Conservation (phyloP, 2,888 invertebrate species). For the Hemicrepidius hirtus region DNA sequence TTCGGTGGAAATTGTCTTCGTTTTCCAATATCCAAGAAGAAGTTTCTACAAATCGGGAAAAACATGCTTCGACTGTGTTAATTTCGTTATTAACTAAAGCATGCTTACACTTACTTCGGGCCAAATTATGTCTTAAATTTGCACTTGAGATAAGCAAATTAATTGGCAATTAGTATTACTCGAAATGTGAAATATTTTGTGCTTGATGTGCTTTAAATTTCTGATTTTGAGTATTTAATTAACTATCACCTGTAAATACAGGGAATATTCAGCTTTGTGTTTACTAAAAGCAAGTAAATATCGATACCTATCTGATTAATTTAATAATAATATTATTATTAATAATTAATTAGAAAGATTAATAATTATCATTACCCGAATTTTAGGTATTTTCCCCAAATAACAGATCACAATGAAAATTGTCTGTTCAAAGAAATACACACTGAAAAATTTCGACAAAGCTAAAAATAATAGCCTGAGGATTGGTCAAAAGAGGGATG, state of each 20-base stretch:
- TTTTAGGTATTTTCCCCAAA: too few relatives aligned
- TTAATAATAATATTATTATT: conserved; percentile 18
- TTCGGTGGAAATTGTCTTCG: conserved; percentile 47
- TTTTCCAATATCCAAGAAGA: conserved; percentile 29
- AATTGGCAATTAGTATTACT: conserved; percentile 61
- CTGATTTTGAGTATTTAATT: conserved; percentile 61
- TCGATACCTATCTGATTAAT: conserved; percentile 12
- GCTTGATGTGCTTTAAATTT: conserved; percentile 62
- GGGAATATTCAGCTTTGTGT: conserved; percentile 30
- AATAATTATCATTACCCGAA: too few relatives aligned
- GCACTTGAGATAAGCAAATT: conserved; percentile 56
- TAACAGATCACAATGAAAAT: too few relatives aligned
- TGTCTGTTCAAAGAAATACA: too few relatives aligned
- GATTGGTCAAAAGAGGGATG: too few relatives aligned
- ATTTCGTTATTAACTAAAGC: conserved; percentile 29
- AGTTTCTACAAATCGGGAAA: conserved; percentile 1
- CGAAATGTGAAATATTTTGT: conserved; percentile 59
- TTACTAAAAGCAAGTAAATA: conserved; percentile 26
- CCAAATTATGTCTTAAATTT: conserved; percentile 44
- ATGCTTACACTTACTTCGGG: conserved; percentile 15
- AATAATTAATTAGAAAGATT: too few relatives aligned
- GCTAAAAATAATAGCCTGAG: too few relatives aligned
- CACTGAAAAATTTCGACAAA: too few relatives aligned
- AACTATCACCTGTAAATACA: conserved; percentile 56
- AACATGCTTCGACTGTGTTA: conserved; percentile 13